Conservation (phyloP, 53 echinoderm and acorn worm species). For the Antedon mediterranea region DNA sequence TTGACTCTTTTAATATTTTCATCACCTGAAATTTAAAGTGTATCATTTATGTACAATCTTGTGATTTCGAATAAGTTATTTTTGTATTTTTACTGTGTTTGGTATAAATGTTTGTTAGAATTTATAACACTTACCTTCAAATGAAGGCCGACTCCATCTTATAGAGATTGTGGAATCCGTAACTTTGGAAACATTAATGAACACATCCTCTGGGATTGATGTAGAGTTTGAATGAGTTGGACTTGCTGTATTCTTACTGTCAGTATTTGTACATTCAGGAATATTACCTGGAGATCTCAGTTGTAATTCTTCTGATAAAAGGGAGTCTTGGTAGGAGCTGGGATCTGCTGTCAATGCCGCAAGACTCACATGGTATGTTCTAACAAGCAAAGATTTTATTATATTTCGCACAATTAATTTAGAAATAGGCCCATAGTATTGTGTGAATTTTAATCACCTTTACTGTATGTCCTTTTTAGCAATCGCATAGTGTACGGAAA, state of each 20-base stretch:
- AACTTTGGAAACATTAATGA: constrained; percentile 10
- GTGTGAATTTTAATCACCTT: too few species aligned
- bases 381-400: neutral
- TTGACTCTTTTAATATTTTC: constrained; percentile 36
- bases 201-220: constrained; percentile 15
- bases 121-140: constrained; percentile 11
- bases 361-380: constrained; percentile 51
- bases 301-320: constrained; percentile 34
- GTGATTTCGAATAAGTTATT: too few species aligned
- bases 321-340: constrained; percentile 36
- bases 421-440: too few species aligned
- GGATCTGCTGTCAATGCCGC: constrained; percentile 44
- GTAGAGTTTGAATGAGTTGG: neutral
- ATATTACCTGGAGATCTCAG: constrained; percentile 25
- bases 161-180: constrained; percentile 21
- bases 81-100: too few species aligned
- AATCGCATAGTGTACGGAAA: too few species aligned
- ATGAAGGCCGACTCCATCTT: constrained; percentile 26
- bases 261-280: neutral
- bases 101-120: too few species aligned
- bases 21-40: neutral
- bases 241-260: neutral
- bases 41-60: too few species aligned
- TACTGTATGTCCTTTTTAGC: too few species aligned
- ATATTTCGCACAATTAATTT: neutral